Evolutionary conservation across 2,888 invertebrate genomes (phyloP).

Genomic region (Parthenolecanium corni): DNA sequence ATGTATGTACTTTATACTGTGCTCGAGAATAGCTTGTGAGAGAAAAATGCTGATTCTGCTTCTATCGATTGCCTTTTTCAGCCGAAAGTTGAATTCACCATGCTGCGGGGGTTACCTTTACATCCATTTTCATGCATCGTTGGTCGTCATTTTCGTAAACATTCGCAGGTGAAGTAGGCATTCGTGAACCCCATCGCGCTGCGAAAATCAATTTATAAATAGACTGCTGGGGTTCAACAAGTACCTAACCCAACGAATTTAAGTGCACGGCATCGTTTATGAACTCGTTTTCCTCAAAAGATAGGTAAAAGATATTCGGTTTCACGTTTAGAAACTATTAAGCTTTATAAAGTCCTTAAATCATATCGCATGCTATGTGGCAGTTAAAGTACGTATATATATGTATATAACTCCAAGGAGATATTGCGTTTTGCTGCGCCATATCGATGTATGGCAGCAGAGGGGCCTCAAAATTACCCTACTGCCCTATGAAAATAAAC

Average conservation of each 20-base stretch:
- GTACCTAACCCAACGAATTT: not conserved
- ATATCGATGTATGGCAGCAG: not conserved
- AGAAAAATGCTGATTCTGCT: too few relatives aligned
- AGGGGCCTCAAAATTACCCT: not conserved
- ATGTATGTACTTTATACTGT: too few relatives aligned
- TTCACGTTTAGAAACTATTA: slow-evolving; percentile 26
- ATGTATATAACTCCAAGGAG: not conserved
- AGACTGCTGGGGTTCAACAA: not conserved
- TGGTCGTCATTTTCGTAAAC: too few relatives aligned
- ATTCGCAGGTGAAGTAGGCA: too few relatives aligned
- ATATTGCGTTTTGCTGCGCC: slow-evolving; percentile 21
- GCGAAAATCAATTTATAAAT: not conserved
- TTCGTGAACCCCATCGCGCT: not conserved
- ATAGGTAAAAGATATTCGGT: slow-evolving; percentile 22
- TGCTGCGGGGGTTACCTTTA: too few relatives aligned
- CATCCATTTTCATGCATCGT: too few relatives aligned
- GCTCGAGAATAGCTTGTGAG: too few relatives aligned
- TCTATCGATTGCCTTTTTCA: too few relatives aligned
- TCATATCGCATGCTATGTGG: slow-evolving; percentile 22
- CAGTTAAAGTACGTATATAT: slow-evolving; percentile 13
- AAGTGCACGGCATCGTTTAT: not conserved
- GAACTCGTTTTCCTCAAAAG: not conserved
- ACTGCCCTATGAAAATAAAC: slow-evolving; percentile 25
- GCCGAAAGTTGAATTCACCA: too few relatives aligned
- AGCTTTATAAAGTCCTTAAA: slow-evolving; percentile 19